Evolutionary conservation across 2,888 invertebrate species (phyloP).

Genomic region (Phyto melanocephala): DNA sequence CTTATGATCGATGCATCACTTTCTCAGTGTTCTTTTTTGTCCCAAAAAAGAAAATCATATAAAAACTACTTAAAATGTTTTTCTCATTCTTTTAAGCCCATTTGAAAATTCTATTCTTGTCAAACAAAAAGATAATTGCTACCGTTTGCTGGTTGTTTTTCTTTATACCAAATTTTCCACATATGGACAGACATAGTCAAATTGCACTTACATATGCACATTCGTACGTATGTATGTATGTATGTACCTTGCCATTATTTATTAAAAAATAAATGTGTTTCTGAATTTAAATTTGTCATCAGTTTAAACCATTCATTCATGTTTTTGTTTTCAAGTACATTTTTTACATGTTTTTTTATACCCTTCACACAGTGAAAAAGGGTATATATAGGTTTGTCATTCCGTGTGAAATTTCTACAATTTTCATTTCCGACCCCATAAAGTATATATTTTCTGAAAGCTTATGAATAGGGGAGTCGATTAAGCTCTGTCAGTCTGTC

Average conservation of each 20-base stretch:
- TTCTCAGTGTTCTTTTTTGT: conserved; percentile 12
- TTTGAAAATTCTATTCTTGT: conserved; percentile 25
- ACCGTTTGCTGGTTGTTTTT: conserved; percentile 53
- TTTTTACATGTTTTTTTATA: not conserved
- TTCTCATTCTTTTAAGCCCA: conserved; percentile 11
- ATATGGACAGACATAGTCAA: not conserved
- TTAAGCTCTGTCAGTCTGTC: no score
- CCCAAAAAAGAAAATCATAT: conserved; percentile 24
- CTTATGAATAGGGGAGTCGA: no score
- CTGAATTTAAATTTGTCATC: conserved; percentile 45
- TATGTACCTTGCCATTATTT: not conserved
- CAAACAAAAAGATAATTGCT: conserved; percentile 56
- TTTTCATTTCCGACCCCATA: no score
- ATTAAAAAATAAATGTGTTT: not conserved
- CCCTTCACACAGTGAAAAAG: not conserved
- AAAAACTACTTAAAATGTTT: conserved; percentile 59
- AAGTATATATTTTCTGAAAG: no score
- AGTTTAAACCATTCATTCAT: not conserved
- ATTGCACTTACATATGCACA: not conserved
- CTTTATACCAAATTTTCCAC: conserved; percentile 23
- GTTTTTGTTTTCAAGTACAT: not conserved
- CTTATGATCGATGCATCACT: conserved; percentile 62
- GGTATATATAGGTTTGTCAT: no score
- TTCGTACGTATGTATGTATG: not conserved
- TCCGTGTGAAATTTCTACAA: no score